Evolutionary conservation across 2,113 vertebrate species (phyloP).

Genomic region (Plecotus auritus): DNA sequence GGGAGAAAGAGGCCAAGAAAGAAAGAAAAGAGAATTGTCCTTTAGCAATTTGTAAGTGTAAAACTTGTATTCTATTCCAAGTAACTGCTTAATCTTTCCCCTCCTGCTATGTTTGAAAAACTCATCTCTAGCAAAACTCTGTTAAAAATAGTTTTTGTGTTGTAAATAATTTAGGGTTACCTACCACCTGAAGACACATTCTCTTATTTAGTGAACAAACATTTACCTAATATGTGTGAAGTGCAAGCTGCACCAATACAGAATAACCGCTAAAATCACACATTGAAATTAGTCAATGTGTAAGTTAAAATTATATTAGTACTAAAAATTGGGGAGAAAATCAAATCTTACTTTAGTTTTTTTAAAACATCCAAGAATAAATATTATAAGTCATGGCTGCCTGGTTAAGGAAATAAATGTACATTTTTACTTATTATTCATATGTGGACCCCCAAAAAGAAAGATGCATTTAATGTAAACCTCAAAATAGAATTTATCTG

Average conservation of each 20-base stretch:
- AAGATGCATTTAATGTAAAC: background rate
- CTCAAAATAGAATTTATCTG: background rate
- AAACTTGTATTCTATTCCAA: background rate
- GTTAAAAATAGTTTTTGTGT: background rate
- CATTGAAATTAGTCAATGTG: background rate
- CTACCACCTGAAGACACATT: background rate
- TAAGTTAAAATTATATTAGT: background rate
- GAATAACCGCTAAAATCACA: background rate
- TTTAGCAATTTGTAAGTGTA: background rate
- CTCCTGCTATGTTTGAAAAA: background rate
- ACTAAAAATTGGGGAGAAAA: background rate
- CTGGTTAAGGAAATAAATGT: background rate
- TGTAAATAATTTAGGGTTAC: background rate
- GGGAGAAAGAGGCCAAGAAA: background rate
- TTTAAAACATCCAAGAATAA: background rate
- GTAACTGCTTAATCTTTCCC: background rate
- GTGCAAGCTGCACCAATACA: background rate
- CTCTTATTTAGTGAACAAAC: background rate
- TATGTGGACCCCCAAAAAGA: background rate
- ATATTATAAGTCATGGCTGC: background rate
- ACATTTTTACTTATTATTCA: background rate
- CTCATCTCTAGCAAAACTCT: background rate
- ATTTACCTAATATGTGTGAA: background rate
- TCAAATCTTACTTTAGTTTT: background rate
- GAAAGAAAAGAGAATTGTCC: background rate